These are phyloP conservation scores for Pantelozetes paolii DNA, from an alignment of 2,888 invertebrate genomes.

Conservation along the genomic window DNA sequence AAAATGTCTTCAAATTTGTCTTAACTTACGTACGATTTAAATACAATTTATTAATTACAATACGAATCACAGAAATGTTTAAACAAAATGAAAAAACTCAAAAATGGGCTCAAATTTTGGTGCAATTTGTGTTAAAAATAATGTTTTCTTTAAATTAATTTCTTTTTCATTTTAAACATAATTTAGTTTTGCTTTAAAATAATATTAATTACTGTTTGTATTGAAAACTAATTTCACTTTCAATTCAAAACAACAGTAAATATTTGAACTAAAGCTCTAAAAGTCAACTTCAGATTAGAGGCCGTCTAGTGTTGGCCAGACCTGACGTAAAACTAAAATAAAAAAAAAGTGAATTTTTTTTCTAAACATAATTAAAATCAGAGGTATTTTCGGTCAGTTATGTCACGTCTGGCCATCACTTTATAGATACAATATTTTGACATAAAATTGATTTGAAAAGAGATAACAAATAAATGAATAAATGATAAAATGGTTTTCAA, in stretches of 20 bases:
- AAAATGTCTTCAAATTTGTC: neutral
- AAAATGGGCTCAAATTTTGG: neutral
- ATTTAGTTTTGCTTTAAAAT: neutral
- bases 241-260: neutral
- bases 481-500: neutral
- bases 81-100: slow-evolving; percentile 1
- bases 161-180: neutral
- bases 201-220: neutral
- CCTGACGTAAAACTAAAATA: neutral
- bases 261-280: slow-evolving; percentile 15
- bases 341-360: neutral
- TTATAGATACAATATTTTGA: neutral
- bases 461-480: neutral
- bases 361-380: neutral
- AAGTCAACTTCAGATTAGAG: slow-evolving; percentile 21
- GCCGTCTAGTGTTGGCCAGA: slow-evolving; percentile 7
- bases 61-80: slow-evolving; percentile 32
- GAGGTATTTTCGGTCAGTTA: neutral
- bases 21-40: slow-evolving; percentile 30
- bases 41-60: slow-evolving; percentile 28
- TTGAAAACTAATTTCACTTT: neutral
- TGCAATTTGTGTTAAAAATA: slow-evolving; percentile 6
- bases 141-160: slow-evolving; percentile 9
- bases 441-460: neutral
- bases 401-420: neutral